phyloP scores from a whole-genome alignment of 2,888 invertebrate species.

The Drosophila pseudotalamancana region DNA sequence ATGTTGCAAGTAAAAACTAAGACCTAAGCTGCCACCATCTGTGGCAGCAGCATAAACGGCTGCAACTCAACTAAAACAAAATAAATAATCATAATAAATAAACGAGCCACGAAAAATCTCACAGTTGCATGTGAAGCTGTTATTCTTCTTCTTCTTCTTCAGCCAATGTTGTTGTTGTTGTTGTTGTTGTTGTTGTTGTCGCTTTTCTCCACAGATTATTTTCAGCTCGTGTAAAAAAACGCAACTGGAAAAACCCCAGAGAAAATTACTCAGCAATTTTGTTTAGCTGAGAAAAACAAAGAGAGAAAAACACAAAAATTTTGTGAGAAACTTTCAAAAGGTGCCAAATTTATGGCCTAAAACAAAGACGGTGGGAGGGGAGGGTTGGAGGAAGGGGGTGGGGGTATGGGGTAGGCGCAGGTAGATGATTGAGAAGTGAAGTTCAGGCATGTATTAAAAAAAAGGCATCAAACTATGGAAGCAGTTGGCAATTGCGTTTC shows the following conservation, averaged over 20 bases:
- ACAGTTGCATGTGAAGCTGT: constrained; percentile 69
- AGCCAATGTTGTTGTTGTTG: too few relatives aligned
- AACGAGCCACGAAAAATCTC: constrained; percentile 77
- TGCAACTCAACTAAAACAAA: constrained; percentile 69
- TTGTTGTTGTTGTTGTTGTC: not conserved
- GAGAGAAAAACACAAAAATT: constrained; percentile 10
- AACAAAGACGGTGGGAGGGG: constrained; percentile 1
- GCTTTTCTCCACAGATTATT: constrained; percentile 24
- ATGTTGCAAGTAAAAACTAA: constrained; percentile 10
- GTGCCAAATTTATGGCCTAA: constrained; percentile 37
- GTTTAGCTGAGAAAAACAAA: constrained; percentile 13
- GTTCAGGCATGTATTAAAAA: not conserved
- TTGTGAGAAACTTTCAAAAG: constrained; percentile 2
- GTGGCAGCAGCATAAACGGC: constrained; percentile 56
- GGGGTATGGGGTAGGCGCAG: not conserved
- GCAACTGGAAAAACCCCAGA: constrained; percentile 28
- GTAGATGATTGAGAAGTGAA: not conserved
- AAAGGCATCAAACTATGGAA: constrained; percentile 5
- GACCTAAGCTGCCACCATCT: constrained; percentile 64
- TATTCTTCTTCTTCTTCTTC: not conserved
- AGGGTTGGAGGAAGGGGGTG: not conserved
- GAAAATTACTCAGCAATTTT: constrained; percentile 59
- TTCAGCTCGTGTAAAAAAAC: constrained; percentile 24
- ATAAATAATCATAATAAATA: constrained; percentile 80
- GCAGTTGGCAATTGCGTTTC: constrained; percentile 1